Evolutionary conservation across 2,113 vertebrate genomes (phyloP), one percentile per base, ranked within the genome.

Genomic region (Herpetotheres cachinnans): DNA sequence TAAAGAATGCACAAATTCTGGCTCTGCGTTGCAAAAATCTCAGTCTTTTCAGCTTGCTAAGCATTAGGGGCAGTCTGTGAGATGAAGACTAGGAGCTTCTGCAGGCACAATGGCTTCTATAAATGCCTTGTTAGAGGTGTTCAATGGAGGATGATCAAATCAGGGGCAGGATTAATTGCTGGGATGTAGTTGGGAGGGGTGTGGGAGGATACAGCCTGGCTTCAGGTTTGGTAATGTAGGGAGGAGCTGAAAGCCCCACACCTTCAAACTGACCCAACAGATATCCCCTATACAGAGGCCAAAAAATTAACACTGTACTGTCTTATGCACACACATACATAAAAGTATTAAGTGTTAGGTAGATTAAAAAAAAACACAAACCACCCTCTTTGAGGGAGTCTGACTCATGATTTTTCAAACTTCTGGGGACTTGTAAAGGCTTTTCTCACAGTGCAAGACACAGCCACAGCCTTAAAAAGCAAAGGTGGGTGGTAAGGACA

Each of bases 21-120:
- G 12, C 16, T 67, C 54, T 2, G 1, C 0, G 0, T 11, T 62
- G 25, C 14, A 59, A 66, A 81, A 81, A 38, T 13, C 26, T 59
- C 25, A 16, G 4, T 65, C 56, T 38, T 70, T 50, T 49, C 26
- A 30, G 42, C 47, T 56, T 50, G 11, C 5, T 8, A 15, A 30
- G 13, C 34, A 25, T 8, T 27, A 34, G 2, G 1, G 0, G 0
- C 9, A 44, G 47, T 6, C 47, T 30, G 16, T 1, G 12, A 91
- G 40, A 8, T 10, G 7, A 70, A 59, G 19, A 26, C 30, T 10
- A 38, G 2, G 2, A 71, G 6, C 18, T 5, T 27, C 0, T 1
- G 3, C 1, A 30, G 2, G 24, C 16, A 74, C 90, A 73, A 79
- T 16, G 5, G 38, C 49, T 69, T 62, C 77, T 56, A 9, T n/a